These are phyloP conservation scores for Clunio marinus DNA, from an alignment of 2,888 invertebrate species.

Conservation along the genomic window DNA sequence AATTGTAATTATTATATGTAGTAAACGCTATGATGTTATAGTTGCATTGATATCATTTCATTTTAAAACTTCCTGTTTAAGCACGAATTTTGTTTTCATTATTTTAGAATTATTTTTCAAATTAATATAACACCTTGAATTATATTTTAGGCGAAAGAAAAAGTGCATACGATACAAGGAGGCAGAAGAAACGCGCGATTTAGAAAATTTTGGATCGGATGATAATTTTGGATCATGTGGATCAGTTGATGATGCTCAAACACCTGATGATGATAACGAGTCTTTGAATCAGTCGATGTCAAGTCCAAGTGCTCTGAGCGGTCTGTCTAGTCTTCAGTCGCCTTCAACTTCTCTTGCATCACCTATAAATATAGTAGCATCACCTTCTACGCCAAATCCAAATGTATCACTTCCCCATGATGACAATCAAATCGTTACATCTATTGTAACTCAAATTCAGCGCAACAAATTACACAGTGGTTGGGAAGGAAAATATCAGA, in stretches of 20 bases:
- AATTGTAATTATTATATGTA: too few species aligned
- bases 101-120: not conserved
- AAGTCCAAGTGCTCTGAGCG: slow-evolving; percentile 62
- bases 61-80: not conserved
- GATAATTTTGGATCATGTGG: slow-evolving; percentile 75
- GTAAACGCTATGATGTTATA: not conserved
- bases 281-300: slow-evolving; percentile 58
- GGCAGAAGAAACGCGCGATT: slow-evolving; percentile 59
- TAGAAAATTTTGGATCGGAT: slow-evolving; percentile 60
- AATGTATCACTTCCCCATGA: slow-evolving; percentile 39
- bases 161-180: slow-evolving; percentile 96
- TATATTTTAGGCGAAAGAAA: slow-evolving; percentile 82
- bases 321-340: slow-evolving; percentile 64
- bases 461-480: not conserved
- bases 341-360: slow-evolving; percentile 72
- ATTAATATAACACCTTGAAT: too few species aligned
- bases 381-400: slow-evolving; percentile 53
- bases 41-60: not conserved
- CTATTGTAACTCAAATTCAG: not conserved
- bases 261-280: slow-evolving; percentile 64
- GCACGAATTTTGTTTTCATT: not conserved
- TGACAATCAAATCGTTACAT: slow-evolving; percentile 39
- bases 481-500: slow-evolving; percentile 11
- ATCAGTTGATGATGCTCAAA: slow-evolving; percentile 69
- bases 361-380: slow-evolving; percentile 68